Conservation (phyloP, 1,140 invertebrate genomes). For the Procambarus virginalis region DNA sequence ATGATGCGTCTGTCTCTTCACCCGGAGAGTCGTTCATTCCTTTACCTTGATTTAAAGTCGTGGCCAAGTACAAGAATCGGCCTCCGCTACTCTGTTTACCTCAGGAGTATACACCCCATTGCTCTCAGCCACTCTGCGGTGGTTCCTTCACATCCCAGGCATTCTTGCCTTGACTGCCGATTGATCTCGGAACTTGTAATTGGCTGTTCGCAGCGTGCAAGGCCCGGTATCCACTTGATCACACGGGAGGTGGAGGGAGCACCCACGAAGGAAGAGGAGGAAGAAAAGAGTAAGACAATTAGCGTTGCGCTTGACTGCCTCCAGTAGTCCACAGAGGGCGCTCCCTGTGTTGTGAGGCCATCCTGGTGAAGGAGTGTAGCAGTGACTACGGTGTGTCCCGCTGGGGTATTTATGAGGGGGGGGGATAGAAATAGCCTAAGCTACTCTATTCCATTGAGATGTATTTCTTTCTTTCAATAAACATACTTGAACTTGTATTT, state of each 20-base stretch:
- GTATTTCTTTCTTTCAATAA: too few relatives aligned
- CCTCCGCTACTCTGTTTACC: too few relatives aligned
- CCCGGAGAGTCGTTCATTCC: too few relatives aligned
- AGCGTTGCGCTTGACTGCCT: not conserved
- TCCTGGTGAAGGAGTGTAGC: not conserved
- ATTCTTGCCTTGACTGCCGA: conserved; percentile 1
- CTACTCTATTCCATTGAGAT: too few relatives aligned
- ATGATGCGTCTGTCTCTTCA: too few relatives aligned
- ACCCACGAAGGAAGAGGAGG: too few relatives aligned
- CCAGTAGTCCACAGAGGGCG: not conserved
- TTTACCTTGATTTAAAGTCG: too few relatives aligned
- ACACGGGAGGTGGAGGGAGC: not conserved
- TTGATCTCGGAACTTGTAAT: not conserved
- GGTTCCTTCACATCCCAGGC: not conserved
- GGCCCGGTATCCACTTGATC: not conserved
- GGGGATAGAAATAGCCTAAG: too few relatives aligned
- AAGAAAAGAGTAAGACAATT: not conserved
- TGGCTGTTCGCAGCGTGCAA: not conserved
- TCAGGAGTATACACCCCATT: too few relatives aligned
- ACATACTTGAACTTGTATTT: too few relatives aligned
- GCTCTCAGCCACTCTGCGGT: not conserved
- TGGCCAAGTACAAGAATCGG: too few relatives aligned
- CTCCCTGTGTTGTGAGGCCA: not conserved
- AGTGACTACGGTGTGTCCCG: not conserved
- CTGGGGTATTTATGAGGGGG: not conserved